Evolutionary conservation across 2,888 invertebrate species (phyloP).

Genomic region (Eremobia ochroleuca): DNA sequence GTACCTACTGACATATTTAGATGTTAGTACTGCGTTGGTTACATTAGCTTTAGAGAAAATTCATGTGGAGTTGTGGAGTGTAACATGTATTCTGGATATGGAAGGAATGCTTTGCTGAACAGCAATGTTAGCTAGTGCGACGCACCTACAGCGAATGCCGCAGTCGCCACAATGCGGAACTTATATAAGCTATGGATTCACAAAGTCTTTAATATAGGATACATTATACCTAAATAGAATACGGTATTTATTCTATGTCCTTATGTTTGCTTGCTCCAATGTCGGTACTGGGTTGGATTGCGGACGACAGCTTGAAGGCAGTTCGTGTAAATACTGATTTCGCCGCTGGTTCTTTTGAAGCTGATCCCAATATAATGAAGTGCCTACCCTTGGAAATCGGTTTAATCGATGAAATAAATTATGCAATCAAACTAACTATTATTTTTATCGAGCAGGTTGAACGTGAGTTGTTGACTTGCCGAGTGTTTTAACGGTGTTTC

Average conservation of each 20-base stretch:
- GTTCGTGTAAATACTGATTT: slow-evolving; percentile 13
- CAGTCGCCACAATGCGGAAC: slow-evolving; percentile 10
- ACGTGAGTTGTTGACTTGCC: background rate
- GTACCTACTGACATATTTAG: slow-evolving; percentile 10
- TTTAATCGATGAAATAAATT: slow-evolving; percentile 6
- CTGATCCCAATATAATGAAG: slow-evolving; percentile 1
- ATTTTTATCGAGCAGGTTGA: background rate
- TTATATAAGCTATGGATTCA: slow-evolving; percentile 5
- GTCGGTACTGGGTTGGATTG: slow-evolving; percentile 9
- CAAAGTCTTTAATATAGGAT: slow-evolving; percentile 12
- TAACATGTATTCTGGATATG: slow-evolving; percentile 3
- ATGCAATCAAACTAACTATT: slow-evolving; percentile 5
- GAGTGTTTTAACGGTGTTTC: slow-evolving; percentile 16
- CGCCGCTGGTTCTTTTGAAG: background rate
- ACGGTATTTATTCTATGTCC: background rate
- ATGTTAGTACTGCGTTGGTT: background rate
- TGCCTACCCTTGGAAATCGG: background rate
- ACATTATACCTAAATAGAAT: background rate
- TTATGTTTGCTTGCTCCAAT: slow-evolving; percentile 7
- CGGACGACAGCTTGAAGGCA: slow-evolving; percentile 19
- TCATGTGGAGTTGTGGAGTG: background rate
- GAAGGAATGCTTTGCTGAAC: slow-evolving; percentile 11
- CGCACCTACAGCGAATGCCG: background rate
- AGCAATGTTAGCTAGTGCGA: background rate
- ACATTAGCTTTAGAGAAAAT: background rate